Evolutionary conservation across 2,888 invertebrate species (phyloP).

Genomic region (Phasia obesa): DNA sequence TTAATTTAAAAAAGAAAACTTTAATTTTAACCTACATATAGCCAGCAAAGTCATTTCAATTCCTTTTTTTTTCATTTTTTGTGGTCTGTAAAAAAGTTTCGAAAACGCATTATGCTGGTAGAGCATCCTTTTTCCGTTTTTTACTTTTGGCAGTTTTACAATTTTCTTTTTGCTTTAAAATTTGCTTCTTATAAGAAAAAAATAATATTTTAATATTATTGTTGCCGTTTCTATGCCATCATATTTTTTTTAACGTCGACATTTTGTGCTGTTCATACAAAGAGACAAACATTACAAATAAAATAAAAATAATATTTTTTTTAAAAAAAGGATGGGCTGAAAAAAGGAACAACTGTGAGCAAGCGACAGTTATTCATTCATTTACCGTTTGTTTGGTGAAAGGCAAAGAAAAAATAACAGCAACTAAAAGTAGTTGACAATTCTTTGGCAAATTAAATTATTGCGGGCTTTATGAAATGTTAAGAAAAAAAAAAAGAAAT

Average conservation of each 20-base stretch:
- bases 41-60: constrained; percentile 33
- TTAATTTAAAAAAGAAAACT: constrained; percentile 29
- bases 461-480: constrained; percentile 68
- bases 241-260: constrained; percentile 62
- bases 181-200: constrained; percentile 35
- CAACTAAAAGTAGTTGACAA: constrained; percentile 61
- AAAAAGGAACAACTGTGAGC: constrained; percentile 42
- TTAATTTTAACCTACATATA: constrained; percentile 39
- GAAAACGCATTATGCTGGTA: constrained; percentile 68
- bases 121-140: constrained; percentile 61
- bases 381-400: constrained; percentile 47
- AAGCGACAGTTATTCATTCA: constrained; percentile 59
- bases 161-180: constrained; percentile 32
- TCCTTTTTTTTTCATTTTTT: constrained; percentile 17
- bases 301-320: constrained; percentile 36
- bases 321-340: constrained; percentile 33
- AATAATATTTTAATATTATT: constrained; percentile 39
- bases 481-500: constrained; percentile 55
- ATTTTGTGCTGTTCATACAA: constrained; percentile 49
- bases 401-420: constrained; percentile 12
- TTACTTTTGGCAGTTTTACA: constrained; percentile 61
- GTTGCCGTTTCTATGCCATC: constrained; percentile 60
- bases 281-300: constrained; percentile 53
- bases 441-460: constrained; percentile 71
- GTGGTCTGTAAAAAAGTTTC: constrained; percentile 53